Base-by-base conservation (phyloP, 2,888 invertebrate species). In the Caenorhabditis angaria region DNA sequence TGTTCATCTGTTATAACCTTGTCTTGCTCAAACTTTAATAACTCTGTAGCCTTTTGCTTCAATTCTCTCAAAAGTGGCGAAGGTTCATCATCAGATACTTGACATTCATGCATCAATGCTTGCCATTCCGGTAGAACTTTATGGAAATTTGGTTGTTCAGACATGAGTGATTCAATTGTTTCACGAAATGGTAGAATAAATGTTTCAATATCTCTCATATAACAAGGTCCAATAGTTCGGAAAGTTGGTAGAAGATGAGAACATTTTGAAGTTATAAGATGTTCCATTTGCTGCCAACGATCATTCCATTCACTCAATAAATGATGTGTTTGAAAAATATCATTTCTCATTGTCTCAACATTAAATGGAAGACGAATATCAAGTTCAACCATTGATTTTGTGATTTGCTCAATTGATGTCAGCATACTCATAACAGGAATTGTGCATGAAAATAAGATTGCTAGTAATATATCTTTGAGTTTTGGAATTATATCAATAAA, bases 111-210 rank as follows among this genome's bases (percentile, higher is more conserved):
- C 53, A 77, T 61, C 20, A 81, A 64, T 8, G 78, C 81, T 8
- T 66, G 53, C 76, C 77, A 81, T 61, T 81, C 81, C 12, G 81
- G 75, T 6, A 70, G 61, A 29, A 74, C 76, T 65, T 69, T 76
- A 1, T 78, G 78, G 54, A 78, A 73, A 48, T 76, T 78, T 1
- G 78, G 78, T 32, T 65, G 56, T 8, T 78, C 73, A 3, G 65
- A 54, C 18, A 56, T 41, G 2, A 78, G 47, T 1, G 76, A 73
- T 27, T 83, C 79, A n/a, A 80, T 70, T 5, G 82, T 82, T 53
- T 84, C 84, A 50, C 80, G 66, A 61, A 84, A 84, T 27, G 83
- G 82, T 28, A 82, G 79, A 57, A 84, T 70, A 61, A 84, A 84
- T 18, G 66, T 47, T 56, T 85, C 83, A 25, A 84, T 51, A 50